Conservation (phyloP, 1,140 invertebrate genomes). For the Mya arenaria region DNA sequence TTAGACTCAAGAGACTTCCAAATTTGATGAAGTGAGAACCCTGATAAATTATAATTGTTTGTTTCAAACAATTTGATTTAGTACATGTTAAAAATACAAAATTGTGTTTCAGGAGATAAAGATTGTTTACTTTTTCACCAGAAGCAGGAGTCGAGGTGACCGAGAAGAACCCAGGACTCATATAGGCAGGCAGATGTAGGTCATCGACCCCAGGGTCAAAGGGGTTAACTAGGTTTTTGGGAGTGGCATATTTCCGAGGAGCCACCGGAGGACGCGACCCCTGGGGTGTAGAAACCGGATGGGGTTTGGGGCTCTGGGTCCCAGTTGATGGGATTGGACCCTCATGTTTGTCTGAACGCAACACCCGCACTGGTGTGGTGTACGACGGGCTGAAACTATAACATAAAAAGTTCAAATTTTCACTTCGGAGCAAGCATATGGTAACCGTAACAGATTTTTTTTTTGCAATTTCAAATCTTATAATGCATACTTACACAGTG, state of each 20-base stretch:
- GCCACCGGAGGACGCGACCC: conserved; percentile 33
- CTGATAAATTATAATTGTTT: too few relatives aligned
- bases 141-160: conserved; percentile 65
- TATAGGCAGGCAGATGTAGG: conserved; percentile 69
- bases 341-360: conserved; percentile 3
- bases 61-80: too few relatives aligned
- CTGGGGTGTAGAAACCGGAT: conserved; percentile 48
- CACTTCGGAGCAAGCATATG: too few relatives aligned
- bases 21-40: too few relatives aligned
- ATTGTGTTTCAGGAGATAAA: too few relatives aligned
- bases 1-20: too few relatives aligned
- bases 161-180: conserved; percentile 73
- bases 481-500: not conserved
- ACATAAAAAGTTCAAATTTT: too few relatives aligned
- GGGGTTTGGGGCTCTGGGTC: conserved; percentile 23
- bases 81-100: too few relatives aligned
- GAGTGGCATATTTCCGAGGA: conserved; percentile 23
- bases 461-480: not conserved
- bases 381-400: conserved; percentile 35
- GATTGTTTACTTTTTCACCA: conserved; percentile 67
- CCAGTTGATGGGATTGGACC: not conserved
- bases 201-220: conserved; percentile 70
- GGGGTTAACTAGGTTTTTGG: conserved; percentile 65
- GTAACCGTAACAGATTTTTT: too few relatives aligned
- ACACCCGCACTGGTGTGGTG: conserved; percentile 18